Evolutionary conservation across 2,888 invertebrate species (phyloP), one percentile per base, ranked within the genome.

Genomic region (Heterodera filipjevi): DNA sequence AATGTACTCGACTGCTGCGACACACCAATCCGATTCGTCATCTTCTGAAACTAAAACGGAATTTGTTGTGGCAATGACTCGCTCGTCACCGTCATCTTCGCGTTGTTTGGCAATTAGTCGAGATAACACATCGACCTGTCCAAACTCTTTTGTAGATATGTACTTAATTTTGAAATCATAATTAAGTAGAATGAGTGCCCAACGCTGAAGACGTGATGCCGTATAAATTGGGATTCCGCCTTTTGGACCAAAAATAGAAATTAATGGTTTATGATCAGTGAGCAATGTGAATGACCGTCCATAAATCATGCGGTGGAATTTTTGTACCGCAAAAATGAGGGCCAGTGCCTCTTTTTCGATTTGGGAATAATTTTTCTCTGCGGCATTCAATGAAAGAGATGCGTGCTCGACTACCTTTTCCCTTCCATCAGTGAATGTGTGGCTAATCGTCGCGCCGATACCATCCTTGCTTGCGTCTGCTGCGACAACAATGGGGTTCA

Each of bases 251-350:
- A 84, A 85, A 14, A 85, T 81, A 0, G 83, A n/a, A 0, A 85
- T 88, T 3, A 91, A 81, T 0, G 91, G 90, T 79, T 82, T 79
- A 66, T 84, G 85, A 73, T 85, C 85, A 6, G 85, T 85, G 14
- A 76, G 78, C 10, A 85, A 81, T 2, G 89, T 89, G 82, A 91
- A 91, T 27, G 3, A 10, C 10, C 39, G 39, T 3, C 39, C 39
- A 39, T 39, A 39, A 39, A 91, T 71, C 81, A 89, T 90, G 46
- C 89, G 84, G 73, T 90, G 89, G 84, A 90, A 91, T 82, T 89
- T 89, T 39, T 86, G 86, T 1, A 1, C 33, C 75, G 89, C 90
- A 79, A 87, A 91, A n/a, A 90, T 86, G 10, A 90, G 80, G 19
- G 87, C 82, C 49, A 89, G 82, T 19, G 90, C 89, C 85, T 89